Percentiles rank a stretch among this genome's conserved stretches.
Conservation (phyloP, 2,888 invertebrate genomes). For the Diploptera punctata region DNA sequence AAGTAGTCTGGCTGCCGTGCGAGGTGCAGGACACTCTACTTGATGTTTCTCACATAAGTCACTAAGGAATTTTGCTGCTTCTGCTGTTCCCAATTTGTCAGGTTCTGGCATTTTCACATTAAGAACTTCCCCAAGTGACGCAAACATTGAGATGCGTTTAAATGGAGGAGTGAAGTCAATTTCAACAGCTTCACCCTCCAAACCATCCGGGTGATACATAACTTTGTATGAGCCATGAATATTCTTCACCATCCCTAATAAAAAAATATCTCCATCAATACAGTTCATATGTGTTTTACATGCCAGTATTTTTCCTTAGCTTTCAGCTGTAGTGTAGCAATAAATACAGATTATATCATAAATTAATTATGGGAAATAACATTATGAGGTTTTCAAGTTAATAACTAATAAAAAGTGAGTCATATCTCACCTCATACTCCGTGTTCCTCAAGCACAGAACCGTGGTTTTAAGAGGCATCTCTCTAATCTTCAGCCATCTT, state of each 20-base stretch:
- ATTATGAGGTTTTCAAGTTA: too few species aligned
- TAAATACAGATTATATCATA: too few species aligned
- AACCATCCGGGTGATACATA: slow-evolving; percentile 91
- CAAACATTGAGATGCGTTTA: slow-evolving; percentile 88
- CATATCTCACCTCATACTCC: too few species aligned
- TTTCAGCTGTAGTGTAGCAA: too few species aligned
- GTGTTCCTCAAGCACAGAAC: too few species aligned
- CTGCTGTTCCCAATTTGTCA: slow-evolving; percentile 69
- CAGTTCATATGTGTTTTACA: too few species aligned
- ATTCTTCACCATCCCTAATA: slow-evolving; percentile 84
- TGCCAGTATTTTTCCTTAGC: too few species aligned
- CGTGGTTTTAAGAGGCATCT: too few species aligned
- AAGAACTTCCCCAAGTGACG: slow-evolving; percentile 83
- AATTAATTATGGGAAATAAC: too few species aligned
- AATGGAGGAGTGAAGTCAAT: slow-evolving; percentile 99
- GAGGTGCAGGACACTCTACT: slow-evolving; percentile 94
- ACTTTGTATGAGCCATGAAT: slow-evolving; percentile 91
- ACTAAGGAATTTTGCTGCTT: slow-evolving; percentile 78
- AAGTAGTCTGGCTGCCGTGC: slow-evolving; percentile 90
- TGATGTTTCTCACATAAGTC: slow-evolving; percentile 81
- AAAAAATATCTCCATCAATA: too few species aligned
- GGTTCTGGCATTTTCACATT: slow-evolving; percentile 76
- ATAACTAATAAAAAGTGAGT: too few species aligned
- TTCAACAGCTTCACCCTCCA: slow-evolving; percentile 78
- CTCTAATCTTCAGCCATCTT: too few species aligned